Evolutionary conservation across 1,140 invertebrate species (phyloP).

Genomic region (Tetragnatha versicolor): DNA sequence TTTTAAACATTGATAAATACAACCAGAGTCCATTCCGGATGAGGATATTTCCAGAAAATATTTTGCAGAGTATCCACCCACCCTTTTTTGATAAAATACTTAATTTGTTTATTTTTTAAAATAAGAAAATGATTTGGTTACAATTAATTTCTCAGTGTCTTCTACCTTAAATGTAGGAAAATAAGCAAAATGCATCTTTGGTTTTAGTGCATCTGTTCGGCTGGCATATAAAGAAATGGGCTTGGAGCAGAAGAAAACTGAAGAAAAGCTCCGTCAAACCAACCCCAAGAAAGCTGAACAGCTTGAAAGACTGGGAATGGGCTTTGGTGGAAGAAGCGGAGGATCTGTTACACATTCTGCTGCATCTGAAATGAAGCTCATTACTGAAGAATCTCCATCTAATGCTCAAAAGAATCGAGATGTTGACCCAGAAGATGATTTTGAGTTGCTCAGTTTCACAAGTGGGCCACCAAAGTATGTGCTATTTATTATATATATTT

Average conservation of each 20-base stretch:
- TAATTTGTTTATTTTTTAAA: too few species aligned
- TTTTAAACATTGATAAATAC: too few species aligned
- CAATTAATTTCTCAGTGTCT: too few species aligned
- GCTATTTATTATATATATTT: slow-evolving; percentile 55
- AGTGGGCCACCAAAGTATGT: slow-evolving; percentile 63
- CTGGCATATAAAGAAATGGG: slow-evolving; percentile 89
- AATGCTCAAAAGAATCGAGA: slow-evolving; percentile 56
- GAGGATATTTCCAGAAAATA: too few species aligned
- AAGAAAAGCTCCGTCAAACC: slow-evolving; percentile 76
- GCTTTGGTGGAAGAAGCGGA: slow-evolving; percentile 66
- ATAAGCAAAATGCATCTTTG: too few species aligned
- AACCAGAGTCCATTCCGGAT: too few species aligned
- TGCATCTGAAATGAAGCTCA: slow-evolving; percentile 88
- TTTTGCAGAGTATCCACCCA: too few species aligned
- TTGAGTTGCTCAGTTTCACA: slow-evolving; percentile 66
- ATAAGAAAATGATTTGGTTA: too few species aligned
- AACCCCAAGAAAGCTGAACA: slow-evolving; percentile 90
- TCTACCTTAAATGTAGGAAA: too few species aligned
- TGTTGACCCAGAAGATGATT: slow-evolving; percentile 63
- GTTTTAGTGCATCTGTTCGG: slow-evolving; percentile 74
- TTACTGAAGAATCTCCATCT: slow-evolving; percentile 79
- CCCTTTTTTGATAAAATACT: too few species aligned
- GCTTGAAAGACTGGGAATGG: slow-evolving; percentile 94
- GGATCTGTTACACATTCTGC: slow-evolving; percentile 79
- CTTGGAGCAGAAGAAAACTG: slow-evolving; percentile 78